Base-by-base conservation (phyloP, 2,113 vertebrate genomes). In the Parotia lawesii region DNA sequence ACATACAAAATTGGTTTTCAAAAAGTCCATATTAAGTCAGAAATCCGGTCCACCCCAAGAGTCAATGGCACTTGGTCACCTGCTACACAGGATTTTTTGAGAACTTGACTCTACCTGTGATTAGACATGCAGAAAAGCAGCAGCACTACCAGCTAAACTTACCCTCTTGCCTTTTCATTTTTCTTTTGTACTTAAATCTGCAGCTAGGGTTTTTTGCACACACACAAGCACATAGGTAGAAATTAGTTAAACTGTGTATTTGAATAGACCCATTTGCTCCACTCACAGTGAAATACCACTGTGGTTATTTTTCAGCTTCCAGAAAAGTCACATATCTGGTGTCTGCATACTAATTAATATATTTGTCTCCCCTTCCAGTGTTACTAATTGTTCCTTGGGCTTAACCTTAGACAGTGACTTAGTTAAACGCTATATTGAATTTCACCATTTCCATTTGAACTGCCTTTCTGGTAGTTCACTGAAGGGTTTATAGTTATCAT, bases 391-490 rank as follows among this genome's bases (percentile, higher is more conserved):
- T 82, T 96, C 85, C 40, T 85, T 78, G 73, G 84, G 69, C 80
- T 96, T 97, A 97, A 95, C 95, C 89, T 95, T 93, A 91, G 78
- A 90, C 60, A 84, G 86, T 80, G 87, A 94, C 92, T 96, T 95
- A 90, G 95, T 94, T 94, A 94, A 93, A 93, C 8, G 88, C 90
- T 94, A 21, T 93, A 95, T 96, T 96, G 95, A 94, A 97, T 97
- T 97, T 97, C 96, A 96, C 78, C 50, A 14, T 89, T 96, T 95
- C 85, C 90, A 96, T 94, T 90, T 97, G 89, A 95, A 96, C 94
- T 85, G 96, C 73, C 57, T 86, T 87, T 77, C 87, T 85, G 70
- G 73, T 94, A 76, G 87, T 94, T 97, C 97, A 97, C 86, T 85
- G 96, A 96, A 95, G 96, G 95, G 91, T 96, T 96, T 97, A 96